Evolutionary conservation across 2,113 vertebrate genomes (phyloP).

Genomic region (Psilopsiagon aymara): DNA sequence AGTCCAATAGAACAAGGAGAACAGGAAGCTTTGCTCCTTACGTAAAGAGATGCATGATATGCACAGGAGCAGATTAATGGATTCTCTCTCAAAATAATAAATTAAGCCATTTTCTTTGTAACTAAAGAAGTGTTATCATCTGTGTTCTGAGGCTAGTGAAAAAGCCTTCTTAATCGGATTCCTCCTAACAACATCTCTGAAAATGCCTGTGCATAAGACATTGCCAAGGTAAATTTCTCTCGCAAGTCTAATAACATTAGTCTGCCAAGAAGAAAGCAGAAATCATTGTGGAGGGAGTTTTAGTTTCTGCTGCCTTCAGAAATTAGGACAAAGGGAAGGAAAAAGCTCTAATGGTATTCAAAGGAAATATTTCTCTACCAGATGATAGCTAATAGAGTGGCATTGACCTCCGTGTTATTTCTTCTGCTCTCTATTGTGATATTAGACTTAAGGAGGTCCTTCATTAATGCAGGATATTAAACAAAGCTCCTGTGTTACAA

Average conservation of each 20-base stretch:
- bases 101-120: conserved; percentile 36
- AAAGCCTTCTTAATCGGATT: conserved; percentile 57
- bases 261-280: conserved; percentile 68
- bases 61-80: conserved; percentile 20
- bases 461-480: conserved; percentile 73
- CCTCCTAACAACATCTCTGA: conserved; percentile 59
- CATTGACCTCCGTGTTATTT: conserved; percentile 67
- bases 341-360: conserved; percentile 73
- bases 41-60: not conserved
- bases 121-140: conserved; percentile 50
- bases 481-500: conserved; percentile 55
- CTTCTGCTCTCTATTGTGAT: conserved; percentile 57
- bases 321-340: conserved; percentile 70
- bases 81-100: conserved; percentile 37
- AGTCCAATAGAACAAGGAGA: conserved; percentile 1
- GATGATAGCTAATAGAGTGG: conserved; percentile 70
- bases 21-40: not conserved
- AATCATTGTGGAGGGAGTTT: conserved; percentile 73
- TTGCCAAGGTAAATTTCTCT: conserved; percentile 72
- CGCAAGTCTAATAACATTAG: conserved; percentile 66
- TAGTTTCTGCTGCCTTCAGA: conserved; percentile 70
- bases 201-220: conserved; percentile 53
- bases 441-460: conserved; percentile 68
- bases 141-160: conserved; percentile 35
- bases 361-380: conserved; percentile 73